Evolutionary conservation across 2,888 invertebrate species (phyloP).

Genomic region (Blastobasis lacticolella): DNA sequence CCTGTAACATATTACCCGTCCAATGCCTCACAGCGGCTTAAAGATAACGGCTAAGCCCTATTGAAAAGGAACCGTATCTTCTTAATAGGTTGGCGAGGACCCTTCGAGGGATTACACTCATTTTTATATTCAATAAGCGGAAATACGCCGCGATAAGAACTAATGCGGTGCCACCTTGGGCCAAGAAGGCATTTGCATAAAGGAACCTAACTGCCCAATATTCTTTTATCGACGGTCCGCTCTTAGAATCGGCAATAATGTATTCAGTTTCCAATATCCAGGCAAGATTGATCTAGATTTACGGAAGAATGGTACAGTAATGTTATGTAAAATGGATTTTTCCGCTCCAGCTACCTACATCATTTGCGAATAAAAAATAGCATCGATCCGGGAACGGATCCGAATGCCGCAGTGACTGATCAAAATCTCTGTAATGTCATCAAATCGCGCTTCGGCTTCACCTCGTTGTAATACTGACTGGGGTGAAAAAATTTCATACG

Average conservation of each 20-base stretch:
- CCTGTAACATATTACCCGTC: not conserved
- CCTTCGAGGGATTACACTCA: not conserved
- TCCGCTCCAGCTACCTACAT: too few species aligned
- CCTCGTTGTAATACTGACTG: too few species aligned
- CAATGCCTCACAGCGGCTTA: not conserved
- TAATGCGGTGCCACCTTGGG: not conserved
- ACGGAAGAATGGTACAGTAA: too few species aligned
- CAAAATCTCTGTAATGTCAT: not conserved
- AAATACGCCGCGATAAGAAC: not conserved
- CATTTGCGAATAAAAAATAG: too few species aligned
- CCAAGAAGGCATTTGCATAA: conserved; percentile 1
- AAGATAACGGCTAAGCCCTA: not conserved
- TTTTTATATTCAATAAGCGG: conserved; percentile 3
- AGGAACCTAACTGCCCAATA: not conserved
- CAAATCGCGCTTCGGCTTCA: not conserved
- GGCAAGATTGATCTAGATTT: too few species aligned
- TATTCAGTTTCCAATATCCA: too few species aligned
- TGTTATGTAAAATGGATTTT: too few species aligned
- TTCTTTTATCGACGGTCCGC: not conserved
- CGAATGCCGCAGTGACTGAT: not conserved
- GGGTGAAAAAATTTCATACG: conserved; percentile 25
- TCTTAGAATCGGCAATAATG: not conserved
- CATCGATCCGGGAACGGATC: not conserved
- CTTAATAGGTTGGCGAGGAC: conserved; percentile 1
- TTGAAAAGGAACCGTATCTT: not conserved